Base-by-base conservation (phyloP, 2,113 vertebrate species). In the Talpa occidentalis region DNA sequence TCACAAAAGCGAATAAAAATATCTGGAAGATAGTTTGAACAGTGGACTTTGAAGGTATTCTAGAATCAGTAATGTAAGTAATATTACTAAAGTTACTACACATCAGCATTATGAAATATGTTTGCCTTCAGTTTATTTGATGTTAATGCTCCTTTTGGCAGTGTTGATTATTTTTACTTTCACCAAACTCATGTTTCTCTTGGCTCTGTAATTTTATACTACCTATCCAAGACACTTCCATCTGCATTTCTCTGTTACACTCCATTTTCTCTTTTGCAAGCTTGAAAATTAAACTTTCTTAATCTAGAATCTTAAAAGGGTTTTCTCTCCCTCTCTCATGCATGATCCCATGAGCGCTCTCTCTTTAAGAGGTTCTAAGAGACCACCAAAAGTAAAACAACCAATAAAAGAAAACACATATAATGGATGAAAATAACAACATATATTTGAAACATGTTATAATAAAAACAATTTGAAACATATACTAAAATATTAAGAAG, bases 51-150 rank as follows among this genome's bases (percentile, higher is more conserved):
- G 56, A 83, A 66, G 30, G 24, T 26, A 37, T 69, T 77, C 64
- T 90, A 80, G 90, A 95, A 88, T 96, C 42, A 87, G 92, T 81
- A 78, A 81, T 78, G 28, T 42, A 93, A 93, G 81, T 66, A 87
- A 86, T 40, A 26, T 69, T 93, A 72, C 56, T 59, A 47, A 89
- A 90, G 70, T 64, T 92, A 86, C 2, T 10, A 89, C 69, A 83
- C 19, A 16, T 26, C 42, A 35, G 52, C 74, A 66, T 94, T 80
- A 56, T 11, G 28, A 70, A 70, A 74, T 52, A 70, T 35, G 80
- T 95, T 73, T 87, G 12, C 2, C 1, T 87, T 70, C 40, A 35
- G 7, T 92, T 47, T 47, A 35, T 54, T 66, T 91, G 54, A 94
- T 16, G 17, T 80, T 47, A 49, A 73, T 28, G 22, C 9, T 52